Evolutionary conservation across 2,888 invertebrate genomes (phyloP).

Genomic region (Sarcophaga rosellei): DNA sequence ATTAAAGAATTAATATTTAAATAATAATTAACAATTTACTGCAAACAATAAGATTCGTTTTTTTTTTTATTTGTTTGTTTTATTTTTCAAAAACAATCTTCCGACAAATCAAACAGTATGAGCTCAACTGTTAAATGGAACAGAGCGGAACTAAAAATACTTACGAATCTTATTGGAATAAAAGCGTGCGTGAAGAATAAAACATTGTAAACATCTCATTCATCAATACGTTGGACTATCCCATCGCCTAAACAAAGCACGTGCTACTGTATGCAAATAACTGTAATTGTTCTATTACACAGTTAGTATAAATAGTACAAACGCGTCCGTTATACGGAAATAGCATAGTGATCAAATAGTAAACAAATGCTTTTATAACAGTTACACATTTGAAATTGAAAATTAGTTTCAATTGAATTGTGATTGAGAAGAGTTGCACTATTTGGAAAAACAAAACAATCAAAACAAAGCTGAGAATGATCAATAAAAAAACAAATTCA

Average conservation of each 20-base stretch:
- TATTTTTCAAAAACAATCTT: conserved; percentile 1
- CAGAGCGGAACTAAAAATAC: conserved; percentile 6
- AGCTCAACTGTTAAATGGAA: conserved; percentile 48
- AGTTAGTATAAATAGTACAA: not conserved
- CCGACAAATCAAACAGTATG: conserved; percentile 43
- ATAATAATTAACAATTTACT: conserved; percentile 31
- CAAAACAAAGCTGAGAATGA: not conserved
- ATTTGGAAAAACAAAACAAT: not conserved
- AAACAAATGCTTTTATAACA: conserved; percentile 40
- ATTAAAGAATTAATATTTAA: conserved; percentile 51
- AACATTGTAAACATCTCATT: not conserved
- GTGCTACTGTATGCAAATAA: not conserved
- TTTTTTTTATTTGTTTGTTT: too few relatives aligned
- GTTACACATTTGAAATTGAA: conserved; percentile 24
- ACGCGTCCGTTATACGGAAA: conserved; percentile 20
- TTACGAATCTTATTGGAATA: not conserved
- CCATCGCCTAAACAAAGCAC: too few relatives aligned
- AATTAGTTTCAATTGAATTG: conserved; percentile 29
- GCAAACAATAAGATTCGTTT: conserved; percentile 30
- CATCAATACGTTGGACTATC: not conserved
- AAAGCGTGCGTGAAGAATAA: not conserved
- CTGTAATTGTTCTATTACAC: not conserved
- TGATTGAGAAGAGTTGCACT: conserved; percentile 20
- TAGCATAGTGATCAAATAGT: not conserved
- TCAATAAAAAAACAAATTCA: not conserved